phyloP scores from a whole-genome alignment of 2,888 invertebrate species.

The Polydrusus cervinus region DNA sequence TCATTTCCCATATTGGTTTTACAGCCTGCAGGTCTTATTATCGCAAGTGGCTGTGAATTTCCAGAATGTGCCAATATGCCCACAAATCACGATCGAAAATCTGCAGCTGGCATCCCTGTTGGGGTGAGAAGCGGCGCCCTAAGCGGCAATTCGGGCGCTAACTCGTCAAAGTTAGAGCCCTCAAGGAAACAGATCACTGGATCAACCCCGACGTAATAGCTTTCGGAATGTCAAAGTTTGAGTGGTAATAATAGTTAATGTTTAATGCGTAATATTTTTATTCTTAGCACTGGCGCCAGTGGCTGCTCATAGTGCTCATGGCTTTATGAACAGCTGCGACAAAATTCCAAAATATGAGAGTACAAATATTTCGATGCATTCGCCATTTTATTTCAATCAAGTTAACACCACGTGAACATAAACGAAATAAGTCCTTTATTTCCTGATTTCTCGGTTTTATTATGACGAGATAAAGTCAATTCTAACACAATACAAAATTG shows the following conservation, averaged over 20 bases:
- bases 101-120: conserved; percentile 23
- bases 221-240: conserved; percentile 13
- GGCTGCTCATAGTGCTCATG: too few species aligned
- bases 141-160: conserved; percentile 20
- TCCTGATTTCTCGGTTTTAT: too few species aligned
- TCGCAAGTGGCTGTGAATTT: conserved; percentile 24
- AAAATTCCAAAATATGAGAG: too few species aligned
- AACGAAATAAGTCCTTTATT: too few species aligned
- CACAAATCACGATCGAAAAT: conserved; percentile 28
- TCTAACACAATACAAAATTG: too few species aligned
- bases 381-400: too few species aligned
- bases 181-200: conserved; percentile 28
- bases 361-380: too few species aligned
- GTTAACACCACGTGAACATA: too few species aligned
- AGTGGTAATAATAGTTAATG: conserved; percentile 19
- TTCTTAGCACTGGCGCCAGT: too few species aligned
- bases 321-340: too few species aligned
- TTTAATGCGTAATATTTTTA: conserved; percentile 9
- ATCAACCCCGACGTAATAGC: conserved; percentile 21
- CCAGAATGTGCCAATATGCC: conserved; percentile 21
- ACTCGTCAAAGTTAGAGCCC: conserved; percentile 20
- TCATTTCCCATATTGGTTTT: conserved; percentile 24
- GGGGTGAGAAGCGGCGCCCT: conserved; percentile 20
- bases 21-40: conserved; percentile 17
- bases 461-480: too few species aligned